Conservation (phyloP, 2,113 vertebrate genomes). For the Centropus bengalensis region DNA sequence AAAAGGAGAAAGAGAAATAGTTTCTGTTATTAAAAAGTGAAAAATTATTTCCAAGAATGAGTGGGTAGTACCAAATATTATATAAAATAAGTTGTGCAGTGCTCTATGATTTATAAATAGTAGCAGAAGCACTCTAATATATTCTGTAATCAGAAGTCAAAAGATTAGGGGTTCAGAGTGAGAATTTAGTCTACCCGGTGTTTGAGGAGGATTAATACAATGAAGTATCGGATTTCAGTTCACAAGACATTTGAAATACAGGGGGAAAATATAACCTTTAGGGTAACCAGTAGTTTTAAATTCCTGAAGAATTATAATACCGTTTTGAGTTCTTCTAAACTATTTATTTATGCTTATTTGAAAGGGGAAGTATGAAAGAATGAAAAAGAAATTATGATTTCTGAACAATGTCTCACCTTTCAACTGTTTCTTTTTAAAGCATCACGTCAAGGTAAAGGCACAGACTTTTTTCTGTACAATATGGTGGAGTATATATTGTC, state of each 20-base stretch:
- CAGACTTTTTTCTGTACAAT: background rate
- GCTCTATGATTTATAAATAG: conserved; percentile 28
- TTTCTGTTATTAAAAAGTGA: background rate
- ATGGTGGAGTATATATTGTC: background rate
- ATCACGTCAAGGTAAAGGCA: background rate
- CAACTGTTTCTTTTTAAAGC: background rate
- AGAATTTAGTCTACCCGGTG: conserved; percentile 32
- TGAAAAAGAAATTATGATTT: background rate
- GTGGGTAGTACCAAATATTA: background rate
- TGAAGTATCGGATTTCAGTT: background rate
- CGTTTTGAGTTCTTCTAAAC: background rate
- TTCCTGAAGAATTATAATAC: background rate
- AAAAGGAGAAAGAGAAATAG: background rate
- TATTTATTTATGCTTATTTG: background rate
- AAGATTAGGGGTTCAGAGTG: conserved; percentile 30
- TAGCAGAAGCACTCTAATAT: conserved; percentile 18
- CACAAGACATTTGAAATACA: background rate
- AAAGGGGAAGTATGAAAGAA: background rate
- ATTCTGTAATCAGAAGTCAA: conserved; percentile 39
- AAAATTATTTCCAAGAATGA: background rate
- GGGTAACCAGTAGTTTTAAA: background rate
- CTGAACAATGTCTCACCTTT: background rate
- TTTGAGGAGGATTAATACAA: conserved; percentile 13
- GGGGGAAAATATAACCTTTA: background rate
- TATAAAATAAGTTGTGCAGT: background rate